A percentile compares a stretch with the other conserved stretches of the same genome.
phyloP scores from a whole-genome alignment of 2,888 invertebrate genomes.

The Hydropsyche betteni region DNA sequence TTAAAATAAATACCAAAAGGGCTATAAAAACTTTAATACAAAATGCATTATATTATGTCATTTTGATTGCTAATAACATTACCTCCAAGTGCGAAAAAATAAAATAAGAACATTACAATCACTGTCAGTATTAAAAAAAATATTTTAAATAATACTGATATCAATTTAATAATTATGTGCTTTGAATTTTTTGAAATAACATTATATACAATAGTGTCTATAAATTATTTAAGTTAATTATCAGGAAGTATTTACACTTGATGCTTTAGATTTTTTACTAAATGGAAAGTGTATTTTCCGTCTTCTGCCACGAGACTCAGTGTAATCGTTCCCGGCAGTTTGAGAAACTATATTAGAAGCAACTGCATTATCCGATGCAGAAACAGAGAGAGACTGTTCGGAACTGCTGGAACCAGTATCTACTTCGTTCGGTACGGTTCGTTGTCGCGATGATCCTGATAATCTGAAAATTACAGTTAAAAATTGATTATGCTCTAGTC shows the following conservation, averaged over 20 bases:
- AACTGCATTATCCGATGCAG: conserved; percentile 21
- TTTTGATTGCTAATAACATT: background rate
- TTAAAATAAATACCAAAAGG: background rate
- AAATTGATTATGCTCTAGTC: background rate
- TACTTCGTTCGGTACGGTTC: conserved; percentile 42
- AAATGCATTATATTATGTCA: conserved; percentile 6
- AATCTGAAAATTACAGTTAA: conserved; percentile 32
- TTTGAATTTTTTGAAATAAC: too few relatives aligned
- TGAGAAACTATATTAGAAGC: background rate
- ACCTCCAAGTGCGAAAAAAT: too few relatives aligned
- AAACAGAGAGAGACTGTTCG: conserved; percentile 46
- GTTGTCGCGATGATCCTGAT: conserved; percentile 41
- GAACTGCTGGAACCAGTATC: conserved; percentile 50
- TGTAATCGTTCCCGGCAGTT: conserved; percentile 54
- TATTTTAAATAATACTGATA: conserved; percentile 6
- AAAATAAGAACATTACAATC: background rate
- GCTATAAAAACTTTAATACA: background rate
- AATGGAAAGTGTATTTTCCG: conserved; percentile 74
- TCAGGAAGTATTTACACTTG: conserved; percentile 47
- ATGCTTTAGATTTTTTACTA: conserved; percentile 67
- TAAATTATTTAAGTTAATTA: conserved; percentile 1
- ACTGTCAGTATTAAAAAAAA: background rate
- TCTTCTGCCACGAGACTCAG: conserved; percentile 65
- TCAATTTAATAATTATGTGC: background rate
- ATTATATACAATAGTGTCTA: too few relatives aligned